phyloP scores from a whole-genome alignment of 2,113 vertebrate genomes.

The Columbina picui region DNA sequence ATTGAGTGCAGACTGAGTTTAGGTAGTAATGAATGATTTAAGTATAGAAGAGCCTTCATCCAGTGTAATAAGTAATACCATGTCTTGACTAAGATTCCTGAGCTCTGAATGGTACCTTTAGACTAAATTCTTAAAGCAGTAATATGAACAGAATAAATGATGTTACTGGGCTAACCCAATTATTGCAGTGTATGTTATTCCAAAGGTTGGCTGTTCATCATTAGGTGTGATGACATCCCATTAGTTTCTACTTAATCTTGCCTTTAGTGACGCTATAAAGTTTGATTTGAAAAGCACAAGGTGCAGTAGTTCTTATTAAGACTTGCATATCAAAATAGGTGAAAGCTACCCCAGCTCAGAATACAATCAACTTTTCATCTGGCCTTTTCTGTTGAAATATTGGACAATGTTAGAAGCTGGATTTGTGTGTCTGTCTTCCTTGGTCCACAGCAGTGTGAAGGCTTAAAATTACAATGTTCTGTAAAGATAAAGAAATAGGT shows the following conservation, averaged over 20 bases:
- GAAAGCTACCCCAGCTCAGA: neutral
- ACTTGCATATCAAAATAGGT: neutral
- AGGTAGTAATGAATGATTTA: neutral
- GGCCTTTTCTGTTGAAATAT: neutral
- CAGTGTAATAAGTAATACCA: neutral
- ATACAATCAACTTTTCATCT: neutral
- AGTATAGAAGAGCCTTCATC: neutral
- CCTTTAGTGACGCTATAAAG: neutral
- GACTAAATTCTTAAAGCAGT: neutral
- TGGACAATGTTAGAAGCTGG: neutral
- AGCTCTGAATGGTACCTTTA: neutral
- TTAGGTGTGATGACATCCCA: neutral
- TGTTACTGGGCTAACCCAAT: neutral
- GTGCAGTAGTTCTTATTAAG: neutral
- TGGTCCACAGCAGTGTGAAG: neutral
- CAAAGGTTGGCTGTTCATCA: neutral
- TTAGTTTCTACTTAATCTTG: neutral
- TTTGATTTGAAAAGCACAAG: neutral
- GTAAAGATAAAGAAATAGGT: neutral
- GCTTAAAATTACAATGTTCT: neutral
- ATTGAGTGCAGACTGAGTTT: neutral
- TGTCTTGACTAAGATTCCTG: neutral
- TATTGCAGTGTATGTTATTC: neutral
- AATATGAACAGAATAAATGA: neutral
- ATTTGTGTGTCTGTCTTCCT: neutral